Evolutionary conservation across 2,113 vertebrate genomes (phyloP).

Genomic region (Zosterops pallidus): DNA sequence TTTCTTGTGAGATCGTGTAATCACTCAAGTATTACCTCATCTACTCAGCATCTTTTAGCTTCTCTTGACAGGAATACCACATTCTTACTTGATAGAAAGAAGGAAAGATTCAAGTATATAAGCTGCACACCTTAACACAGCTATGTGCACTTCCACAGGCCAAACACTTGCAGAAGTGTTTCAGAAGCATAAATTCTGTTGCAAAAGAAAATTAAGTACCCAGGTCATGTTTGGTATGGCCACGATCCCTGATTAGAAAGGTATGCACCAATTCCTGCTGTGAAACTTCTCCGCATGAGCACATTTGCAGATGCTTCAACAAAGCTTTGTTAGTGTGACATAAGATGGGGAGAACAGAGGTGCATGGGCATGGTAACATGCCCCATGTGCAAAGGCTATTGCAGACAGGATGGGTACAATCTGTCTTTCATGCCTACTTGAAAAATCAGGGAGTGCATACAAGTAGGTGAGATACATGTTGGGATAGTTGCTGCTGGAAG

Average conservation of each 20-base stretch:
- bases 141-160: neutral
- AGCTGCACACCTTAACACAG: neutral
- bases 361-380: neutral
- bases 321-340: neutral
- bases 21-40: neutral
- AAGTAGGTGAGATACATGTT: fast-evolving
- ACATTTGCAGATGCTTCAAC: neutral
- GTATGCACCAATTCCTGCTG: neutral
- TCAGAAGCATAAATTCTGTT: neutral
- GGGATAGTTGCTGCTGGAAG: neutral
- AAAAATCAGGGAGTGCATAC: neutral
- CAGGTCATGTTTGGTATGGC: neutral
- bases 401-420: neutral
- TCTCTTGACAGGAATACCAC: neutral
- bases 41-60: neutral
- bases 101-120: neutral
- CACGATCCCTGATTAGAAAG: neutral
- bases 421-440: neutral
- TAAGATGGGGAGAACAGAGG: neutral
- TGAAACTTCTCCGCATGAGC: neutral
- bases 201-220: neutral
- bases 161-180: neutral
- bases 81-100: neutral
- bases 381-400: neutral
- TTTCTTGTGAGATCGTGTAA: neutral